Base-by-base conservation (phyloP, 2,797 vertebrate species). In the Sebastes minor region DNA sequence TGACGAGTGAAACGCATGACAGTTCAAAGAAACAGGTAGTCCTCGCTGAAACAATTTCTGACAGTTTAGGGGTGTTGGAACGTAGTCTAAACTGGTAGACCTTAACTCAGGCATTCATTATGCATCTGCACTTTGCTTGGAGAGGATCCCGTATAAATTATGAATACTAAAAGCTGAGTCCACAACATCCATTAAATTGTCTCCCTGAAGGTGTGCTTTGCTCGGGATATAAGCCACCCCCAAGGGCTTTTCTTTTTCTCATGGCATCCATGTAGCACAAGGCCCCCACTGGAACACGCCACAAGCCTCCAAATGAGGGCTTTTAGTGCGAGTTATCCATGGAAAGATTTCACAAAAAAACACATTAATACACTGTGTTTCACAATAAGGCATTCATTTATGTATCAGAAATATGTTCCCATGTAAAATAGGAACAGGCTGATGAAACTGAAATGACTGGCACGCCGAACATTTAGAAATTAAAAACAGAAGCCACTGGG, bases 91-190 rank as follows among this genome's bases (percentile, higher is more conserved):
- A 95, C 94, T 89, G 94, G 91, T 93, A 91, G 92, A 89, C 93
- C 93, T 94, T 95, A 94, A 94, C 94, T 93, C 89, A 71, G 52
- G 66, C 93, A 95, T 96, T 93, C 88, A 96, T 96, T 95, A 96
- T 96, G 94, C 84, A 96, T 94, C 91, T 92, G 92, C 95, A 94
- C 95, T 96, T 95, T 94, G 88, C 94, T 81, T 10, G 91, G 83
- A 95, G 92, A 95, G 94, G 93, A 94, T 92, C 80, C 88, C 75
- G 68, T 92, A 95, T 96, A 90, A 96, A 96, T 96, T 94, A 96
- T 96, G 93, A 95, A 96, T 95, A 95, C 94, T 95, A 95, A 96
- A 96, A 96, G 95, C 95, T 91, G 93, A 95, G 93, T 93, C 95
- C 93, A 93, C 94, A 94, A 94, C 93, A 88, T 95, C 94, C 94